phyloP scores from a whole-genome alignment of 2,113 vertebrate genomes.

The Boleophthalmus pectinirostris region DNA sequence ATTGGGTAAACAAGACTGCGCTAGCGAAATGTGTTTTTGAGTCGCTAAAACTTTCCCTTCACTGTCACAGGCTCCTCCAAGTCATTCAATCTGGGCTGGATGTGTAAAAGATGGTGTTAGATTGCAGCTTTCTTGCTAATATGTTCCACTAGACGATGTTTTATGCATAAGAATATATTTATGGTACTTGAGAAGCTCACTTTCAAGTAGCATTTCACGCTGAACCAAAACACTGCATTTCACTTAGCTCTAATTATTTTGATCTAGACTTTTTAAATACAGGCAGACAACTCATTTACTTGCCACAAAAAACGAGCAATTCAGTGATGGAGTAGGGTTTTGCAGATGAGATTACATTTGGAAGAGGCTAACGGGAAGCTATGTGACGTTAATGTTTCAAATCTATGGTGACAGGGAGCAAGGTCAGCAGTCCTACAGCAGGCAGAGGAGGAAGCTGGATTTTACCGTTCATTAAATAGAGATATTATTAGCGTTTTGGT shows the following conservation, averaged over 20 bases:
- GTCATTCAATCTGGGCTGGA: not conserved
- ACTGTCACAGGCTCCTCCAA: not conserved
- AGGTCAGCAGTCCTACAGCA: conserved; percentile 13
- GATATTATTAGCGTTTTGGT: conserved; percentile 19
- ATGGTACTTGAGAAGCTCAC: not conserved
- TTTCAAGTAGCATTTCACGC: not conserved
- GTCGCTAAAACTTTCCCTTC: not conserved
- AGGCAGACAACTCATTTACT: not conserved
- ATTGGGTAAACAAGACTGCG: conserved; percentile 55
- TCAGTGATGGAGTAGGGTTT: not conserved
- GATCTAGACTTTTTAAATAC: not conserved
- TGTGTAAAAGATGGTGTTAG: not conserved
- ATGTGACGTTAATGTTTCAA: conserved; percentile 28
- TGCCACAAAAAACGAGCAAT: not conserved
- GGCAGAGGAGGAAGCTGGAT: conserved; percentile 7
- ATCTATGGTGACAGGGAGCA: conserved; percentile 39
- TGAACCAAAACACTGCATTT: not conserved
- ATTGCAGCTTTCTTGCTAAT: conserved; percentile 5
- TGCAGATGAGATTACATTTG: conserved; percentile 4
- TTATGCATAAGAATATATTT: conserved; percentile 10
- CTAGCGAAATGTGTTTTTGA: conserved; percentile 16
- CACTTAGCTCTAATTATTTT: not conserved
- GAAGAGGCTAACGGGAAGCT: conserved; percentile 5
- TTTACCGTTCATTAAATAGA: conserved; percentile 45
- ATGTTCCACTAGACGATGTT: not conserved